A percentile compares a stretch with the other conserved stretches of the same genome.
Evolutionary conservation across 1,140 invertebrate species (phyloP).

Genomic region (Drosophila pseudoobscura): DNA sequence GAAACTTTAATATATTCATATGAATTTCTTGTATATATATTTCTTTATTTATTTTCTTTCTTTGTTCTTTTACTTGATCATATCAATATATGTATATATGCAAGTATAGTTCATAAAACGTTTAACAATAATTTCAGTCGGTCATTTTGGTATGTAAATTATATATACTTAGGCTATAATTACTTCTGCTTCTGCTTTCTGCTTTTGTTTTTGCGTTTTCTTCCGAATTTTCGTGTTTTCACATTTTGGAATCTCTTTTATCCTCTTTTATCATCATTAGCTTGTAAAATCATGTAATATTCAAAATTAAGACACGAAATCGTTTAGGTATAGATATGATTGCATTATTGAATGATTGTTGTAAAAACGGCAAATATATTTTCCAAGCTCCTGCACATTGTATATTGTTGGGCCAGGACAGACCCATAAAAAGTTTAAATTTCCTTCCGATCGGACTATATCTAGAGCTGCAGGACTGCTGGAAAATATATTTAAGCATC

Average conservation of each 20-base stretch:
- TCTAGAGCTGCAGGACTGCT: background rate
- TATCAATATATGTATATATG: slow-evolving; percentile 80
- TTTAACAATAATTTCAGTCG: slow-evolving; percentile 83
- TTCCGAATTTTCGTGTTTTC: slow-evolving; percentile 43
- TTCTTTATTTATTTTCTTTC: slow-evolving; percentile 60
- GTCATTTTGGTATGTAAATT: slow-evolving; percentile 79
- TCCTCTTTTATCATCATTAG: slow-evolving; percentile 16
- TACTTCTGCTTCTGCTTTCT: slow-evolving; percentile 42
- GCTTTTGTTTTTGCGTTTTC: slow-evolving; percentile 39
- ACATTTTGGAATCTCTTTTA: slow-evolving; percentile 24
- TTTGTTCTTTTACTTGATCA: slow-evolving; percentile 75
- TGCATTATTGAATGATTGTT: slow-evolving; percentile 72
- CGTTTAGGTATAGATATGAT: slow-evolving; percentile 73
- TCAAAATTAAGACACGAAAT: slow-evolving; percentile 79
- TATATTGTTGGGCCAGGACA: background rate
- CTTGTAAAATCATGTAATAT: slow-evolving; percentile 67
- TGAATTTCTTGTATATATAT: slow-evolving; percentile 72
- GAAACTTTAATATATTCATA: slow-evolving; percentile 74
- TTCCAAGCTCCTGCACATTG: slow-evolving; percentile 22
- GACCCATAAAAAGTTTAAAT: background rate
- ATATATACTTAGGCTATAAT: slow-evolving; percentile 75
- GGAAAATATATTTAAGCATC: slow-evolving; percentile 46
- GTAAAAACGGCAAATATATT: slow-evolving; percentile 34
- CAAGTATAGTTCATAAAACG: slow-evolving; percentile 81
- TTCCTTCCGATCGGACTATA: background rate